Base-by-base conservation (phyloP, 2,113 vertebrate species). In the Polyodon spathula region DNA sequence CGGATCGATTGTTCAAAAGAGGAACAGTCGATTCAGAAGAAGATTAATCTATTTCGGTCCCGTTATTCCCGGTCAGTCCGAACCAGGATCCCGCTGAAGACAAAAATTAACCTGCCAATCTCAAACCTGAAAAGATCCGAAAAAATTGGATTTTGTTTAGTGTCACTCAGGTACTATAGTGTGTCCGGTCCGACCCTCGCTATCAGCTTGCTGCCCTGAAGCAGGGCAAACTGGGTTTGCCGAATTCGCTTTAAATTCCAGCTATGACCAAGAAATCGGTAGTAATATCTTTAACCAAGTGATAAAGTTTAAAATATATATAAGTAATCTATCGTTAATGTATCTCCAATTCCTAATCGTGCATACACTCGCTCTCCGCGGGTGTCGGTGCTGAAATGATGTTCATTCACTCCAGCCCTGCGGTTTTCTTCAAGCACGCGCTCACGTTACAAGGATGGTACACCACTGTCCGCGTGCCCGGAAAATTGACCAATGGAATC, bases 371-470 rank as follows among this genome's bases (percentile, higher is more conserved):
- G 80, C 79, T 84, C 71, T 84, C 77, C 78, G 76, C 76, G 71
- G 66, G 69, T 75, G 64, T 71, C 81, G 73, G 80, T 80, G 84
- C 82, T 87, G 79, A 82, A 82, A 82, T 68, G 64, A 72, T 69
- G 81, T 81, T 76, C 81, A 68, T 68, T 56, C 66, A 59, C 58
- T 66, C 59, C 66, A 56, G 48, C 54, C 62, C 68, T 65, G 61
- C 67, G 63, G 62, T 69, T 69, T 65, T n/a, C 40, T 63, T 64
- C 72, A 38, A 67, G 68, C 73, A 77, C 76, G 76, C 77, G 79
- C 73, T 70, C 73, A 60, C 74, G 82, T 86, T 85, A 85, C 86
- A 81, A n/a, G n/a, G n/a, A n/a, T n/a, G n/a, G n/a, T n/a, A n/a
- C n/a, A n/a, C 71, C n/a, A n/a, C n/a, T 69, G 64, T 76, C 56